Conservation (phyloP, 2,888 invertebrate species). For the Drosophila atroscutellata region DNA sequence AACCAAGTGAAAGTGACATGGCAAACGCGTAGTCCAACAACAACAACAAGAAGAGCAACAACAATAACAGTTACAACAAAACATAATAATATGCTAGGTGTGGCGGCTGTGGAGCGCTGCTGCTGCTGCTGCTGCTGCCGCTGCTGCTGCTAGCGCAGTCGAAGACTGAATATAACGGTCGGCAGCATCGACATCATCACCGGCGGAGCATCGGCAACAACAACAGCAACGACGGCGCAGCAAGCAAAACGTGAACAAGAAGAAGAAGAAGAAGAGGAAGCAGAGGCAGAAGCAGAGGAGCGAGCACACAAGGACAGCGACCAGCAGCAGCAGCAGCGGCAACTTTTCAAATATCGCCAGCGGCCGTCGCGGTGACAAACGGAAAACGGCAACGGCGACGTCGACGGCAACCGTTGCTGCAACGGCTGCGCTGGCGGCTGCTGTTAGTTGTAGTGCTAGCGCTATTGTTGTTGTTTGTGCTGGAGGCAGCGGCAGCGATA, state of each 20-base stretch:
- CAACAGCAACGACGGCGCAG: constrained; percentile 28
- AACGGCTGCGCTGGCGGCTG: constrained; percentile 45
- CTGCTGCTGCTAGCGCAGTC: constrained; percentile 34
- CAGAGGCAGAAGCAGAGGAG: constrained; percentile 3
- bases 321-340: constrained; percentile 10
- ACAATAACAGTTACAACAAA: constrained; percentile 24
- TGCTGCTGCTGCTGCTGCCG: constrained; percentile 24
- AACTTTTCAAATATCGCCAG: constrained; percentile 15
- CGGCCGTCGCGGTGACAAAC: constrained; percentile 45
- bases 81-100: constrained; percentile 66
- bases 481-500: constrained; percentile 29
- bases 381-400: constrained; percentile 45
- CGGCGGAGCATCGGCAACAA: constrained; percentile 23
- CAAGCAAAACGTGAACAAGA: constrained; percentile 4
- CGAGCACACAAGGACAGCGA: not conserved
- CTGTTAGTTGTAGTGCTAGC: constrained; percentile 31
- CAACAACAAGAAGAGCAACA: not conserved
- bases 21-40: constrained; percentile 25
- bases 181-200: constrained; percentile 36
- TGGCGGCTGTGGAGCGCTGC: constrained; percentile 39
- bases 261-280: not conserved
- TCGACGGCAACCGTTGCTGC: constrained; percentile 26
- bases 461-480: constrained; percentile 30
- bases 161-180: constrained; percentile 7
- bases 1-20: constrained; percentile 49